Evolutionary conservation across 2,113 vertebrate species (phyloP).

Genomic region (Barnardius zonarius): DNA sequence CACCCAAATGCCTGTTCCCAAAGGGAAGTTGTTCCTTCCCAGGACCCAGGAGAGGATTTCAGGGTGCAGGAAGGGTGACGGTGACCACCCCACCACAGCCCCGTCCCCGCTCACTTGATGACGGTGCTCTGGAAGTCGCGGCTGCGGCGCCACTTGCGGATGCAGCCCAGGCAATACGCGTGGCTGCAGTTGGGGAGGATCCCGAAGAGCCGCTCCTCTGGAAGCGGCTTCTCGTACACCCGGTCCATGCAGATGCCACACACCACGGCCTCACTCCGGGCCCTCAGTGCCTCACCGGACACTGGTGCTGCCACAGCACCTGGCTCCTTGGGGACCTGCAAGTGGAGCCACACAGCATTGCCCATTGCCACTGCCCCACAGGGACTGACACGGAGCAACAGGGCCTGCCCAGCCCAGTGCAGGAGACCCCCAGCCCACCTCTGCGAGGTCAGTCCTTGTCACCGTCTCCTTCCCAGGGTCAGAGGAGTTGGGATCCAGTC

Average conservation of each 20-base stretch:
- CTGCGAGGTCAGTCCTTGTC: accelerated
- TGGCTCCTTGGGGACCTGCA: background rate
- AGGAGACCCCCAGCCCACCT: background rate
- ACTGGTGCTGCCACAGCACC: accelerated
- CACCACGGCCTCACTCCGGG: conserved; percentile 73
- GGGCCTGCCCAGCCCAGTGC: accelerated
- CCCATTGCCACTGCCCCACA: background rate
- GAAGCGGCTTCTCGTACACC: conserved; percentile 80
- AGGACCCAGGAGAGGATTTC: background rate
- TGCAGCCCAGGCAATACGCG: conserved; percentile 83
- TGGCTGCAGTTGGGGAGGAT: conserved; percentile 89
- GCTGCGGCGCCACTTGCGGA: conserved; percentile 83
- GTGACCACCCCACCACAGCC: background rate
- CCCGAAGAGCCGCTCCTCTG: conserved; percentile 75
- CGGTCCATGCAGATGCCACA: conserved; percentile 94
- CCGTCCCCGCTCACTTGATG: conserved; percentile 76
- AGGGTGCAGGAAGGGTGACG: accelerated
- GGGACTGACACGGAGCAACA: accelerated
- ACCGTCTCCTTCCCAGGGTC: background rate
- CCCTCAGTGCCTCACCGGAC: background rate
- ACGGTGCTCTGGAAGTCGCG: conserved; percentile 73
- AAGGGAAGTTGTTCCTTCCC: background rate
- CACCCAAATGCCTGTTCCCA: accelerated
- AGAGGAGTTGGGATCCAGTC: background rate
- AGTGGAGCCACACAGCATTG: background rate